Evolutionary conservation across 2,888 invertebrate species (phyloP), one percentile per base, ranked within the genome.

Genomic region (Blomia tropicalis): DNA sequence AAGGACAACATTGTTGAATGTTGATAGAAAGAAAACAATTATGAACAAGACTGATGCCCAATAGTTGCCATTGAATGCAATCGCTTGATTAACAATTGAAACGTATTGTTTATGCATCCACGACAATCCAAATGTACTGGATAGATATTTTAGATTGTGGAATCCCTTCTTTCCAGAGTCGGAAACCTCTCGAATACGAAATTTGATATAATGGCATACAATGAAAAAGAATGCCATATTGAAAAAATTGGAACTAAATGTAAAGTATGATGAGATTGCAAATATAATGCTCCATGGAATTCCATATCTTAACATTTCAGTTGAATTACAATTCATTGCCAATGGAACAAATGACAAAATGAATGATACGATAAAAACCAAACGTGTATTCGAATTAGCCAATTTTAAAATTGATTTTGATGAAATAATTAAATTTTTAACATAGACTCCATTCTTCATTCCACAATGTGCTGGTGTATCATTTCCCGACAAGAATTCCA

Each of bases 191-290:
- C 43, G 54, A 30, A 56, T 31, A 14, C 41, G 54, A 27, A 19
- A 36, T 4, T 36, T 36, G 22, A 62, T 27, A 58, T 41, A 62
- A 44, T 36, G 23, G 14, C 56, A 31, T 4, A 62, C 17, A 1
- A 62, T 30, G 41, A 27, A 62, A 56, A 62, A 62, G 23, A 56
- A 62, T 1, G 56, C 19, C 1, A 56, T 1, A 36, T 62, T 54
- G 23, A 7, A 41, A 11, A 41, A 54, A n/a, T 56, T 4, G 22
- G 36, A 19, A 22, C 43, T 30, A 17, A 54, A 56, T 1, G 56
- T 56, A 41, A 41, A 62, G n/a, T 11, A 54, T 23, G 31, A 41
- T 11, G 36, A 4, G 1, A 56, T 5, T 1, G 56, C 29, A 31
- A 56, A 62, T 17, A 56, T 17, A 2, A 58, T n/a, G 2, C 19